Percentiles rank a stretch among this genome's conserved stretches.
Conservation (phyloP, 2,113 vertebrate species). For the Shinisaurus crocodilurus region DNA sequence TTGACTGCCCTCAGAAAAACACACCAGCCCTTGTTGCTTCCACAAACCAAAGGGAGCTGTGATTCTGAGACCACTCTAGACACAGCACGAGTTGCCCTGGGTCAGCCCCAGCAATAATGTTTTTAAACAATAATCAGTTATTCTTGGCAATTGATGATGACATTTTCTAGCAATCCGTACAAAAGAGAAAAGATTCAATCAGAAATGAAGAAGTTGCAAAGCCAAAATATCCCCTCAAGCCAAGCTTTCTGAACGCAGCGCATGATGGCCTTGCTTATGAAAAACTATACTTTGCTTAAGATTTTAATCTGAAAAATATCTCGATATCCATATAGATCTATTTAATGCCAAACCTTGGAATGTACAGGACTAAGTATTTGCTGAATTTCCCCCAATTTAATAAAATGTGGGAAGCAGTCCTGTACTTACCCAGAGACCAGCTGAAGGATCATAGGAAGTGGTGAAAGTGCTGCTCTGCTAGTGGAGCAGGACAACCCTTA, state of each 20-base stretch:
- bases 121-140: conserved; percentile 62
- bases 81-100: conserved; percentile 61
- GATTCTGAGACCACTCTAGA: conserved; percentile 44
- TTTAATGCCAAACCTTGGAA: background rate
- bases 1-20: conserved; percentile 32
- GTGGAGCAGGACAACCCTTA: too few species aligned
- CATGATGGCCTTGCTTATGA: background rate
- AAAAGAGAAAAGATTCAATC: conserved; percentile 51
- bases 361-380: background rate
- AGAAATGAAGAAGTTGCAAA: conserved; percentile 52
- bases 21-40: conserved; percentile 13
- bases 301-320: conserved; percentile 20
- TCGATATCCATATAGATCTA: background rate
- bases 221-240: conserved; percentile 40
- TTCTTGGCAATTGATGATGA: conserved; percentile 58
- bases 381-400: background rate
- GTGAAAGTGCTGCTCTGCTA: too few species aligned
- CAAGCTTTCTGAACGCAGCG: background rate
- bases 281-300: conserved; percentile 16
- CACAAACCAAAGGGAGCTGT: conserved; percentile 39
- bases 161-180: conserved; percentile 56
- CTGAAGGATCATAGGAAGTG: background rate
- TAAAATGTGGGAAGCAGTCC: background rate
- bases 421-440: background rate
- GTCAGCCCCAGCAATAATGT: conserved; percentile 60